Evolutionary conservation across 2,888 invertebrate species (phyloP).

Genomic region (Dolichomitus sp.): DNA sequence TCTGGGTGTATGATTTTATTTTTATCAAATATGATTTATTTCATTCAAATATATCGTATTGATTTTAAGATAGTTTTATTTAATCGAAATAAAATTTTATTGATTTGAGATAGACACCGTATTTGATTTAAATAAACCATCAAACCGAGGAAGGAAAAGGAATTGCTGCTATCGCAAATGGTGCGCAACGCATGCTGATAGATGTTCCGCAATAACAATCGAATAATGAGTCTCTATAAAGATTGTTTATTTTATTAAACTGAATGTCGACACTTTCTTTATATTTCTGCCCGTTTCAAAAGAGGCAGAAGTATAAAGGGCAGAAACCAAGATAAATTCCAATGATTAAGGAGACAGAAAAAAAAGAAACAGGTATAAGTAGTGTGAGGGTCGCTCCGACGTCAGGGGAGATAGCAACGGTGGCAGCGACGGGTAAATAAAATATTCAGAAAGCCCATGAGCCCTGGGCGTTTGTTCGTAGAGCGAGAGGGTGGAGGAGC

Average conservation of each 20-base stretch:
- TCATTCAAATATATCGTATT: no score
- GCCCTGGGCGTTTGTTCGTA: conserved; percentile 78
- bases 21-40: no score
- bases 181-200: background rate
- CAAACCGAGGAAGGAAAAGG: no score
- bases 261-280: conserved; percentile 14
- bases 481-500: conserved; percentile 71
- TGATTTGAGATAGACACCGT: no score
- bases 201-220: background rate
- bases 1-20: no score
- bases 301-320: conserved; percentile 4
- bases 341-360: conserved; percentile 61
- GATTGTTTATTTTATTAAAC: conserved; percentile 50
- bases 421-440: conserved; percentile 78
- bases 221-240: background rate
- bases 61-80: no score
- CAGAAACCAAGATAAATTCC: conserved; percentile 57
- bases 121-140: no score
- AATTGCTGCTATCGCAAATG: background rate
- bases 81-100: no score
- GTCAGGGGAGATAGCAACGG: conserved; percentile 55
- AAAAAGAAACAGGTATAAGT: conserved; percentile 44
- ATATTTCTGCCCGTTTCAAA: background rate
- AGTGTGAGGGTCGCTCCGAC: conserved; percentile 26
- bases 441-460: conserved; percentile 79